phyloP scores from a whole-genome alignment of 2,888 invertebrate genomes.

The Parochlus steinenii region DNA sequence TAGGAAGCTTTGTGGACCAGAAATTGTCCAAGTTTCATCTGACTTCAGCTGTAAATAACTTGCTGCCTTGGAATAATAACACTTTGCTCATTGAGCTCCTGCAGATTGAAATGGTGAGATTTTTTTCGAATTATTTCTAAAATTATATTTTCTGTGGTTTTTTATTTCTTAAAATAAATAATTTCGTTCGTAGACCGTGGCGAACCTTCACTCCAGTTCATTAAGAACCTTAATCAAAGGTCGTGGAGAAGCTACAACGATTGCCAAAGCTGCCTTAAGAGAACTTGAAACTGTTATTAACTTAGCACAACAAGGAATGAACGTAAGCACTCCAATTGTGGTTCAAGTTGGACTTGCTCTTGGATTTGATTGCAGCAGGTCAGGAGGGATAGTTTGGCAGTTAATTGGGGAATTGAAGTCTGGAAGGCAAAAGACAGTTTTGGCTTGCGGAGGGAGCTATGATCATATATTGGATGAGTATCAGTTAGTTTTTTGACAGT shows the following conservation, averaged over 20 bases:
- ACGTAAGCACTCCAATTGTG: constrained; percentile 41
- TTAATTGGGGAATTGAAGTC: constrained; percentile 29
- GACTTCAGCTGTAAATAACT: constrained; percentile 40
- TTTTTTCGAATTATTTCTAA: no score
- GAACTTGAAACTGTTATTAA: constrained; percentile 59
- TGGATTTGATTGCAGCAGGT: constrained; percentile 35
- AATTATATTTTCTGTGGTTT: no score
- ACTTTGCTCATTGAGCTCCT: no score
- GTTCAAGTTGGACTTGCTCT: constrained; percentile 32
- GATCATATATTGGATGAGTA: constrained; percentile 62
- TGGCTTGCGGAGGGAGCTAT: constrained; percentile 83
- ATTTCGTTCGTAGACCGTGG: no score
- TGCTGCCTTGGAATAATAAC: neutral
- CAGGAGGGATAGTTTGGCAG: constrained; percentile 44
- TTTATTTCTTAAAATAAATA: no score
- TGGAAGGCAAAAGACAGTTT: constrained; percentile 31
- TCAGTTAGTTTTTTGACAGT: constrained; percentile 33
- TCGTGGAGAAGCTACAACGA: constrained; percentile 44
- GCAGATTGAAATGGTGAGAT: no score
- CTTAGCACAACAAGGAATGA: constrained; percentile 59
- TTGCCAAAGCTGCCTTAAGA: constrained; percentile 51
- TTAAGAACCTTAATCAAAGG: constrained; percentile 44
- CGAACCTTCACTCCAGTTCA: constrained; percentile 15
- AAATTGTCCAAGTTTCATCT: constrained; percentile 52
- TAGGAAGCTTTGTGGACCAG: constrained; percentile 32